Evolutionary conservation across 2,797 vertebrate genomes (phyloP).

Genomic region (Myiotriccus ornatus): DNA sequence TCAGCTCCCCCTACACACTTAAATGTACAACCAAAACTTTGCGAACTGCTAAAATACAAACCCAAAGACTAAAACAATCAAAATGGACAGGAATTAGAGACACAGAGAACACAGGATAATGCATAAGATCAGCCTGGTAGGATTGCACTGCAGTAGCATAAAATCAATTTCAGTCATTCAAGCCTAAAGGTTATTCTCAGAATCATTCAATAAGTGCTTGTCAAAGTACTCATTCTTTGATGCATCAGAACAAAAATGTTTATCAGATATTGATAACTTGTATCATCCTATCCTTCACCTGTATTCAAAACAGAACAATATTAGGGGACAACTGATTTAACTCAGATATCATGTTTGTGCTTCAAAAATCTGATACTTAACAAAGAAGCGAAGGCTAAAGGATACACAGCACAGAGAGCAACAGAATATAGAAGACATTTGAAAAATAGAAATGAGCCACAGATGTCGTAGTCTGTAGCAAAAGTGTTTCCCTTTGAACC

Average conservation of each 20-base stretch:
- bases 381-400: background rate
- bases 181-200: background rate
- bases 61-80: background rate
- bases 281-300: no score
- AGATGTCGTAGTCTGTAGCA: background rate
- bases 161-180: background rate
- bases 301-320: background rate
- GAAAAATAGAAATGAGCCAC: background rate
- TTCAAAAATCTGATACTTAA: background rate
- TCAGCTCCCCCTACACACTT: background rate
- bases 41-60: background rate
- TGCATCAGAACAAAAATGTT: background rate
- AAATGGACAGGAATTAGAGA: background rate
- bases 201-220: background rate
- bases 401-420: background rate
- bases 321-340: background rate
- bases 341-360: background rate
- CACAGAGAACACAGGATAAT: background rate
- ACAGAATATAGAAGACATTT: background rate
- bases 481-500: background rate
- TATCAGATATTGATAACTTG: background rate
- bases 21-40: background rate
- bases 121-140: background rate
- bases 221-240: background rate
- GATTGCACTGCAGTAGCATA: background rate